phyloP scores from a whole-genome alignment of 2,113 vertebrate species.

The Nycticebus coucang region DNA sequence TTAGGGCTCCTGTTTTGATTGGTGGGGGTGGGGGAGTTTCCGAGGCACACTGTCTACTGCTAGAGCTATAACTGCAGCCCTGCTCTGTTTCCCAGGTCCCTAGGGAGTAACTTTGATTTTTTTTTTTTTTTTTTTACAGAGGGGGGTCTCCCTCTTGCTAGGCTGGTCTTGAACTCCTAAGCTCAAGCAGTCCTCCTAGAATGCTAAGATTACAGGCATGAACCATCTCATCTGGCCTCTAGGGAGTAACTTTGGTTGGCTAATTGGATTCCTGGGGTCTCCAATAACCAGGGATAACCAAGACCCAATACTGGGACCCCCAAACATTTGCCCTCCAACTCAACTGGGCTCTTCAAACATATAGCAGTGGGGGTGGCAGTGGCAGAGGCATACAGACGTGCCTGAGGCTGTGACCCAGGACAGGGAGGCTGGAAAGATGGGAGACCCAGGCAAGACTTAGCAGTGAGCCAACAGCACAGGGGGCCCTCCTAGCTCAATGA shows the following conservation, averaged over 20 bases:
- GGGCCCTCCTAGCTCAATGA: background rate
- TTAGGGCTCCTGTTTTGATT: background rate
- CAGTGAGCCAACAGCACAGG: accelerated
- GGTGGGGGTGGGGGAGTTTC: background rate
- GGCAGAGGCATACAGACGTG: background rate
- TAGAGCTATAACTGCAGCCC: background rate
- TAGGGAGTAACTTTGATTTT: background rate
- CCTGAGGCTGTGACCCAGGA: background rate
- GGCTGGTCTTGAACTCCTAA: too few relatives aligned
- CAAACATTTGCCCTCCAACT: background rate
- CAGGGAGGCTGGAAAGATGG: accelerated
- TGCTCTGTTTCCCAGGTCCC: background rate
- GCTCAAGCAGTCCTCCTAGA: too few relatives aligned
- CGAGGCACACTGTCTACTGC: accelerated
- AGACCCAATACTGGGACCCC: background rate
- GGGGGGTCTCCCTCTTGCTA: too few relatives aligned
- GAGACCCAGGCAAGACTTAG: background rate
- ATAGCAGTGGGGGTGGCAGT: background rate
- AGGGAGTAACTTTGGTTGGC: background rate
- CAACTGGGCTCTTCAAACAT: background rate
- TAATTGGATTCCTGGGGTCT: background rate
- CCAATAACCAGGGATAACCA: background rate
- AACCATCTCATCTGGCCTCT: background rate
- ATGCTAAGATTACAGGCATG: too few relatives aligned
- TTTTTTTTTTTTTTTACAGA: too few relatives aligned